phyloP scores from a whole-genome alignment of 2,113 vertebrate species.

The Myrmophylax atrothorax region DNA sequence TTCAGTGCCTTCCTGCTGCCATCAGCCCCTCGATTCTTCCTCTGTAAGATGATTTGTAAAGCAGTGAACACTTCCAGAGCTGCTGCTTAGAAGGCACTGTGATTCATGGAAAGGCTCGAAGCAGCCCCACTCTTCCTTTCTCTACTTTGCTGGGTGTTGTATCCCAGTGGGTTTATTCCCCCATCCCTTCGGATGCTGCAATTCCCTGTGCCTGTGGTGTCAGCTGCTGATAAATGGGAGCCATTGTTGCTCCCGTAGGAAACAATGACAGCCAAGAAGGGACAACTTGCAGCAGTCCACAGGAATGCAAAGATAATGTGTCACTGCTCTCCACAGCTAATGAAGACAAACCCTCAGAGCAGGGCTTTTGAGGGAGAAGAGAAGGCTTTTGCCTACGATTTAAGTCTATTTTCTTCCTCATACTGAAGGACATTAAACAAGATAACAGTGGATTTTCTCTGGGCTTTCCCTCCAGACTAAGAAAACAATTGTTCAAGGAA shows the following conservation, averaged over 20 bases:
- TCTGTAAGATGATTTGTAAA: neutral
- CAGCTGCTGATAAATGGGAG: slow-evolving; percentile 55
- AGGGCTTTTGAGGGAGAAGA: neutral
- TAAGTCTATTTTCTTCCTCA: neutral
- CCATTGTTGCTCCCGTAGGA: slow-evolving; percentile 50
- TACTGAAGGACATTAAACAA: neutral
- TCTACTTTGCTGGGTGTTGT: neutral
- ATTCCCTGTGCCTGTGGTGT: neutral
- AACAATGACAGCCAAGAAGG: slow-evolving; percentile 58
- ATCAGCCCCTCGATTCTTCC: neutral
- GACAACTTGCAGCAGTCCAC: slow-evolving; percentile 43
- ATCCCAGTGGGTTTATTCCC: neutral
- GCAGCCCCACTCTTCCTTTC: neutral
- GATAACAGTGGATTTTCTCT: neutral
- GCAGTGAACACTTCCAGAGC: neutral
- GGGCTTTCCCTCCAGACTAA: neutral
- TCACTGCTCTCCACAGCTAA: slow-evolving; percentile 6
- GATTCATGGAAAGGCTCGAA: neutral
- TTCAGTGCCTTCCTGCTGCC: neutral
- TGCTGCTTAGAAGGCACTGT: neutral
- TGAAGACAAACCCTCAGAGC: slow-evolving; percentile 3
- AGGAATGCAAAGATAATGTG: slow-evolving; percentile 39
- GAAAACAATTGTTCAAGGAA: neutral
- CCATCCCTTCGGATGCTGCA: neutral
- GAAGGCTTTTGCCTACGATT: neutral